Conservation (phyloP, 2,888 invertebrate species). For the Drosophila limbata region DNA sequence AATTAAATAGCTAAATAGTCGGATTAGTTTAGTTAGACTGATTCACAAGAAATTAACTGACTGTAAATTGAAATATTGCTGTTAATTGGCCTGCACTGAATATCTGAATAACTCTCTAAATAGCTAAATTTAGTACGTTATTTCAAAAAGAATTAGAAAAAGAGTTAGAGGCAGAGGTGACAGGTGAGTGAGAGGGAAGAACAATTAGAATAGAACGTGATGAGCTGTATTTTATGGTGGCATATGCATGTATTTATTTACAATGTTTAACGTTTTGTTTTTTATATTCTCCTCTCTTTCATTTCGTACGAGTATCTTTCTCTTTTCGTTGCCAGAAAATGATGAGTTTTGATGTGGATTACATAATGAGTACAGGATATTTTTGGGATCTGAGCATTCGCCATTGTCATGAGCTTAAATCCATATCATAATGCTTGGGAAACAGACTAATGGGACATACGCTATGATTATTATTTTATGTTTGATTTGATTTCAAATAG, state of each 20-base stretch:
- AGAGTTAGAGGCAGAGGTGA: neutral
- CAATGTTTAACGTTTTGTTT: constrained; percentile 19
- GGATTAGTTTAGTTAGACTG: constrained; percentile 8
- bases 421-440: constrained; percentile 6
- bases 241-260: constrained; percentile 35
- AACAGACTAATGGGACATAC: constrained; percentile 24
- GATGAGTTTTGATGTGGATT: constrained; percentile 21
- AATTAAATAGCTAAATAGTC: constrained; percentile 22
- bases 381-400: constrained; percentile 6
- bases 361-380: constrained; percentile 15
- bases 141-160: neutral
- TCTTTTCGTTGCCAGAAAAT: constrained; percentile 12
- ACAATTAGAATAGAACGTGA: constrained; percentile 15
- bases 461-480: constrained; percentile 10
- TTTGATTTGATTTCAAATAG: neutral
- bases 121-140: neutral
- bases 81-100: neutral
- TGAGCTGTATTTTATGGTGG: constrained; percentile 25
- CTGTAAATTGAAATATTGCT: neutral
- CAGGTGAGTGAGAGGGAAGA: constrained; percentile 5
- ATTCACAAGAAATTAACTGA: neutral
- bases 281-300: neutral
- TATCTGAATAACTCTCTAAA: neutral
- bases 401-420: constrained; percentile 16
- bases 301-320: constrained; percentile 19